Conservation (phyloP, 2,797 vertebrate species). For the Pangasius djambal region DNA sequence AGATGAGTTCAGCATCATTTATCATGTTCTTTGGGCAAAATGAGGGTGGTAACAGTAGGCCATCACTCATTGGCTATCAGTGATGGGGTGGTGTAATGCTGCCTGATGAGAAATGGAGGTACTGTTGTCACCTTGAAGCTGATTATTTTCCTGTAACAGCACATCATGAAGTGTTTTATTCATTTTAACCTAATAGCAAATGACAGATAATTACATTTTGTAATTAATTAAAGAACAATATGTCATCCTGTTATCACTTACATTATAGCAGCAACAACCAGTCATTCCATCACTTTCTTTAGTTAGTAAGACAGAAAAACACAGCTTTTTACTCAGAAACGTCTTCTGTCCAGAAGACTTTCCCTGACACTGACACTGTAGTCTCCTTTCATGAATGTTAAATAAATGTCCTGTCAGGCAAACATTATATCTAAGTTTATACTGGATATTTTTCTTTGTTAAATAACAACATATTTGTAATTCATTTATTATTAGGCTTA, state of each 20-base stretch:
- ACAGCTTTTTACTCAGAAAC: too few species aligned
- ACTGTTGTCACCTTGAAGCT: not conserved
- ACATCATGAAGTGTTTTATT: not conserved
- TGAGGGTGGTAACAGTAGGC: not conserved
- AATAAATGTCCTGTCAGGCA: not conserved
- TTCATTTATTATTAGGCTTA: not conserved
- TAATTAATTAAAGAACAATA: not conserved
- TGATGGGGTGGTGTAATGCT: not conserved
- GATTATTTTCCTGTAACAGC: not conserved
- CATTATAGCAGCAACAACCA: not conserved
- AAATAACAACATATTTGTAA: not conserved
- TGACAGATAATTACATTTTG: not conserved
- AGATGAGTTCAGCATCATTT: not conserved
- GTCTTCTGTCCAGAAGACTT: not conserved
- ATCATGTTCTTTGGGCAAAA: not conserved
- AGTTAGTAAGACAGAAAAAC: not conserved
- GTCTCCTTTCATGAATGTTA: not conserved
- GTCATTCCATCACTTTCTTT: not conserved
- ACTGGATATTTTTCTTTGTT: not conserved
- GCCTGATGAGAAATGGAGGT: not conserved
- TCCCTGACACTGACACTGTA: not conserved
- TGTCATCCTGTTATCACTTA: not conserved
- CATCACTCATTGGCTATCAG: too few species aligned
- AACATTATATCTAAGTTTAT: not conserved
- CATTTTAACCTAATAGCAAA: not conserved